Conservation (phyloP, 2,113 vertebrate genomes). For the Axis porcinus region DNA sequence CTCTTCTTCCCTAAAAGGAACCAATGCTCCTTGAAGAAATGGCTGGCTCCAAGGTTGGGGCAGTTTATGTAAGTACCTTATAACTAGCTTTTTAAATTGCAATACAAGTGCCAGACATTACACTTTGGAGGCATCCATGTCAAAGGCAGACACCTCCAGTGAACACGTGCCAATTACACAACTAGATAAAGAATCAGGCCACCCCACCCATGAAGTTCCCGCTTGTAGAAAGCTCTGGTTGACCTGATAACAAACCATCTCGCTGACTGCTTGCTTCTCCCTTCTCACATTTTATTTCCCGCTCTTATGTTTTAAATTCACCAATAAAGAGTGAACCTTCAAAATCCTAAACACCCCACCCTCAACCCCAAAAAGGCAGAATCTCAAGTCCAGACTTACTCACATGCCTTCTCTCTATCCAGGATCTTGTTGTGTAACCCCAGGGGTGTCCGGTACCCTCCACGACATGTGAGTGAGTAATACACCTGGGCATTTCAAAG, state of each 20-base stretch:
- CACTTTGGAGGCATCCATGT: not conserved
- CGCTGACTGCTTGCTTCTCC: not conserved
- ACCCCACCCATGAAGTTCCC: not conserved
- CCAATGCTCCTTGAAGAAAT: not conserved
- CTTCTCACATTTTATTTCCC: not conserved
- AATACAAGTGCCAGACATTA: not conserved
- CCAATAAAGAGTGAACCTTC: not conserved
- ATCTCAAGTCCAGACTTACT: not conserved
- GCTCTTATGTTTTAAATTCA: not conserved
- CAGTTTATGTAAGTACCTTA: not conserved
- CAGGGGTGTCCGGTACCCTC: not conserved
- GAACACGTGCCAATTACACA: not conserved
- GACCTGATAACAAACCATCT: not conserved
- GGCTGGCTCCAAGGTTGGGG: not conserved
- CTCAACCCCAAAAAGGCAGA: not conserved
- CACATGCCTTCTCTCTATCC: rapidly evolving
- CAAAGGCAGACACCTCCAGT: not conserved
- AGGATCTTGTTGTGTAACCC: not conserved
- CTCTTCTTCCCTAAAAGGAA: too few relatives aligned
- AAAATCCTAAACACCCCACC: not conserved
- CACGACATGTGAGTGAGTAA: rapidly evolving
- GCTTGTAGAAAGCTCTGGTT: not conserved
- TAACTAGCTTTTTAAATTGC: not conserved
- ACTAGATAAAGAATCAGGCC: not conserved
- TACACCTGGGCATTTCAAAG: not conserved